phyloP scores from a whole-genome alignment of 2,113 vertebrate genomes.

The Macheiramphus alcinus region DNA sequence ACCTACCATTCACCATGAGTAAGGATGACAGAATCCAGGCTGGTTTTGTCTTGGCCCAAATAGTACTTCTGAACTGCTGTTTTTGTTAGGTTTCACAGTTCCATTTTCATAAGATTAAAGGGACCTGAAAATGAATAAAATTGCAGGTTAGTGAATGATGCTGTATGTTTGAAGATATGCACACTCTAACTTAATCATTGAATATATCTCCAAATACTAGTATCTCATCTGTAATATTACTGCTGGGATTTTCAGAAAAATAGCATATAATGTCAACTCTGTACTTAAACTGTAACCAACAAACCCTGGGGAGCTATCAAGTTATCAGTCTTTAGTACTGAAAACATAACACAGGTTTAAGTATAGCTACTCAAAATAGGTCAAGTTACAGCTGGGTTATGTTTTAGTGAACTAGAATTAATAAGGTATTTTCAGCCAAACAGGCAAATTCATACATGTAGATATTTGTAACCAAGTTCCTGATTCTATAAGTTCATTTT shows the following conservation, averaged over 20 bases:
- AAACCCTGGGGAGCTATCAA: conserved; percentile 71
- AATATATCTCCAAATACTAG: conserved; percentile 1
- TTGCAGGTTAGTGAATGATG: not conserved
- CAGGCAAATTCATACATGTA: not conserved
- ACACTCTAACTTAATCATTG: not conserved
- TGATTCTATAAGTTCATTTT: not conserved
- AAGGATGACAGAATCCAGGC: conserved; percentile 4
- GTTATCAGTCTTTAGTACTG: conserved; percentile 71
- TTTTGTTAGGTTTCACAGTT: not conserved
- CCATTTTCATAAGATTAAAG: not conserved
- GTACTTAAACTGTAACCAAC: conserved; percentile 64
- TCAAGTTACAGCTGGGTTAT: conserved; percentile 64
- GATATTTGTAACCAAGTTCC: conserved; percentile 16
- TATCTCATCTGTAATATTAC: conserved; percentile 53
- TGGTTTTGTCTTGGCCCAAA: not conserved
- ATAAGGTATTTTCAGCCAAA: conserved; percentile 46
- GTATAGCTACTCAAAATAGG: conserved; percentile 61
- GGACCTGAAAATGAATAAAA: not conserved
- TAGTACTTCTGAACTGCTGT: not conserved
- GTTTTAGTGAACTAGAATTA: conserved; percentile 60
- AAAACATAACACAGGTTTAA: conserved; percentile 68
- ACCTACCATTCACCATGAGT: not conserved
- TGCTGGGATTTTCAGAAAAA: conserved; percentile 66
- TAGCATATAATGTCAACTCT: conserved; percentile 58
- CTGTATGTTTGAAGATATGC: not conserved